phyloP scores from a whole-genome alignment of 2,113 vertebrate genomes.

The Actenoides hombroni region DNA sequence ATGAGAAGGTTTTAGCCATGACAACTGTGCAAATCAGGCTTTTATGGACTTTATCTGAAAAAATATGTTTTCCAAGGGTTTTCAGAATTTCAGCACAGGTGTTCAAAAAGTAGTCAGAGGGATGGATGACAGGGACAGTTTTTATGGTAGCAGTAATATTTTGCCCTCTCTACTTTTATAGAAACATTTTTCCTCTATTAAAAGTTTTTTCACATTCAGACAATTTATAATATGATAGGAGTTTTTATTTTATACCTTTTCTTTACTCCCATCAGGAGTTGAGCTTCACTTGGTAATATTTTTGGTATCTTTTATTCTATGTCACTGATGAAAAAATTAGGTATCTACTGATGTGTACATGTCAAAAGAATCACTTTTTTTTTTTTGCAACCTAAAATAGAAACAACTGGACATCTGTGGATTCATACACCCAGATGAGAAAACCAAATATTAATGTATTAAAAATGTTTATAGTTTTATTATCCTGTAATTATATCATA shows the following conservation, averaged over 20 bases:
- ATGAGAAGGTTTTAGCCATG: not conserved
- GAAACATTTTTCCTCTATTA: not conserved
- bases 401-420: conserved; percentile 8
- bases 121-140: not conserved
- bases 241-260: not conserved
- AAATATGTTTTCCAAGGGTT: not conserved
- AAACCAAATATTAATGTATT: conserved; percentile 67
- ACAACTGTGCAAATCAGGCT: fast-evolving
- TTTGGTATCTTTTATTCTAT: not conserved
- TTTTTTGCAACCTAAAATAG: not conserved
- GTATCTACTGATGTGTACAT: not conserved
- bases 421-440: conserved; percentile 12
- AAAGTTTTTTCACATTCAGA: not conserved
- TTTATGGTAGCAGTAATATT: not conserved
- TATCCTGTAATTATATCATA: conserved; percentile 75
- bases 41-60: not conserved
- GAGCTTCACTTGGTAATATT: not conserved
- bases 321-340: not conserved
- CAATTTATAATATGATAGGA: not conserved
- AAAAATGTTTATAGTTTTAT: conserved; percentile 75
- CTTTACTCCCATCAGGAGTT: not conserved
- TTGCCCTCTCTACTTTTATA: not conserved
- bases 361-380: not conserved
- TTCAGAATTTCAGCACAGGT: not conserved
- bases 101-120: not conserved